Base-by-base conservation (phyloP, 2,888 invertebrate species). In the Timema podura region DNA sequence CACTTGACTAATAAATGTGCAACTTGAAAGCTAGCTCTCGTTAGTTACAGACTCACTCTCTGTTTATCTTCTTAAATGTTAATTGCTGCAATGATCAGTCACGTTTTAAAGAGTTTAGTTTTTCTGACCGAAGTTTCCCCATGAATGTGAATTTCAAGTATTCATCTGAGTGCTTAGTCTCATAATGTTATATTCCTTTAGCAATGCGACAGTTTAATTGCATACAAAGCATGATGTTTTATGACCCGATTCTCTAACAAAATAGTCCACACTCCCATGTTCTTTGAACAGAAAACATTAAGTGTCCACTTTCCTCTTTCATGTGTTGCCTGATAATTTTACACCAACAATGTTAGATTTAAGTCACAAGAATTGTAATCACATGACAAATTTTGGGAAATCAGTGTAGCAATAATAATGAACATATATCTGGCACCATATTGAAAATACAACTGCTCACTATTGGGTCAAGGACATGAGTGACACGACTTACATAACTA, bases 21-120 rank as follows among this genome's bases (percentile, higher is more conserved):
- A 11, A 64, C 2, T n/a, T 13, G 57, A 13, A 57, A 57, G 30
- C 57, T 57, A 57, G 57, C 57, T 57, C 15, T n/a, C 13, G n/a
- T n/a, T n/a, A n/a, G n/a, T n/a, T n/a, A n/a, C n/a, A n/a, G n/a
- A n/a, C n/a, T 49, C 13, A 49, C 13, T 49, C 30, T 30, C 1
- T 30, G 30, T 30, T 30, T 30, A 3, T 30, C 3, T 30, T 30
- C 30, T 30, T 6, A n/a, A n/a, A 57, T 57, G 57, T n/a, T 57
- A 57, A 57, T n/a, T 57, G 13, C 30, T 57, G n/a, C 57, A 57
- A n/a, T n/a, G 57, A 57, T 13, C 0, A 3, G n/a, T n/a, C 10
- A 57, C n/a, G n/a, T 13, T 57, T 57, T n/a, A 57, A 57, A 8
- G 57, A 57, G 57, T 57, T 30, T 57, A 57, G 13, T 57, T 57